Evolutionary conservation across 2,797 vertebrate genomes (phyloP).

Genomic region (Vireo griseus): DNA sequence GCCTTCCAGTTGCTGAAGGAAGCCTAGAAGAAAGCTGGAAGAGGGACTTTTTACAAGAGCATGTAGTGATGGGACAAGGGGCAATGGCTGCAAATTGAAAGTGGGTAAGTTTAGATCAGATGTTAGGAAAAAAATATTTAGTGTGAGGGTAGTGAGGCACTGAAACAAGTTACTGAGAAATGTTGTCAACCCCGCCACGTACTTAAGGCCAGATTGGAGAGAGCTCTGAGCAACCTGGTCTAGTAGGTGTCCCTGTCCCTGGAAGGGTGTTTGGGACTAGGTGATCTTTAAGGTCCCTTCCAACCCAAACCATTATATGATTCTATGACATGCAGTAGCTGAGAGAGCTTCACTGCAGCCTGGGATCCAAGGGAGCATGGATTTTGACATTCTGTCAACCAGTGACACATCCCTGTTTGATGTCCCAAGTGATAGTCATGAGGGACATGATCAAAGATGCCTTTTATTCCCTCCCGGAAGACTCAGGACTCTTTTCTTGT

Average conservation of each 20-base stretch:
- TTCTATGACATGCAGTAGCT: not conserved
- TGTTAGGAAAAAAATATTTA: not conserved
- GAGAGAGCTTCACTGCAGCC: not conserved
- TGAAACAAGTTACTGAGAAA: not conserved
- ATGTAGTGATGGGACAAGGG: fast-evolving
- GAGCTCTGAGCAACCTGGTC: not conserved
- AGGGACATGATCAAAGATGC: not conserved
- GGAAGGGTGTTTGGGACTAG: not conserved
- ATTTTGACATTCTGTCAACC: not conserved
- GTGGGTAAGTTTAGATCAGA: not conserved
- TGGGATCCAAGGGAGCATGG: not conserved
- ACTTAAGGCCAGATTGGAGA: not conserved
- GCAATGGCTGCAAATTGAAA: not conserved
- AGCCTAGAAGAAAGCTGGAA: not conserved
- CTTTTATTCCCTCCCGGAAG: not conserved
- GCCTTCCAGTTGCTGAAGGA: not conserved
- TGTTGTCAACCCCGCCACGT: not conserved
- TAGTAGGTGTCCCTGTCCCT: not conserved
- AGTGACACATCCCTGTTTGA: not conserved
- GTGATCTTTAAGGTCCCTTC: not conserved
- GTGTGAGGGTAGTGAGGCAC: not conserved
- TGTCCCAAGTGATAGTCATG: not conserved
- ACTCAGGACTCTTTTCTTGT: not conserved
- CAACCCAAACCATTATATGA: not conserved
- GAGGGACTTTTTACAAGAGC: not conserved